These are phyloP conservation scores for Anas bernieri DNA, from an alignment of 2,797 vertebrate genomes.

Conservation along the genomic window DNA sequence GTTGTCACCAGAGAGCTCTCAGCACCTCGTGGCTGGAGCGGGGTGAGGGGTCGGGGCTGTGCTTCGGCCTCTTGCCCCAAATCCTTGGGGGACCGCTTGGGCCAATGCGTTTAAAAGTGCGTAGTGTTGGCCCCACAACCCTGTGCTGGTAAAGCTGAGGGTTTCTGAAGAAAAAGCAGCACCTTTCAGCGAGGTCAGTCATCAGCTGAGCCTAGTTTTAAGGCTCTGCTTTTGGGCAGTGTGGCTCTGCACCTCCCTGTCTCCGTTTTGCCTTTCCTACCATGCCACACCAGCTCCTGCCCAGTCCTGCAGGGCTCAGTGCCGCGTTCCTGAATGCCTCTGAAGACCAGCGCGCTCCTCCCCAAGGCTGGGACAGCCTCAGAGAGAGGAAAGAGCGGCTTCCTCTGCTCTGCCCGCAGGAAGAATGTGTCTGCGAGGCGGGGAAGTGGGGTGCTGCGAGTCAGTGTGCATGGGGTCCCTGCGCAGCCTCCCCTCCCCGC, in stretches of 20 bases:
- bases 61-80: background rate
- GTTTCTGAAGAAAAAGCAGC: background rate
- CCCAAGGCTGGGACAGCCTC: background rate
- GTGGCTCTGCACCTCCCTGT: background rate
- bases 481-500: background rate
- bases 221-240: background rate
- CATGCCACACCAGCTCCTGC: background rate
- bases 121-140: background rate
- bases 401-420: background rate
- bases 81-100: background rate
- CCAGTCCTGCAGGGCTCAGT: background rate
- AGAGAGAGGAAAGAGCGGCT: background rate
- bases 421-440: background rate
- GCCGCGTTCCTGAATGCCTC: fast-evolving
- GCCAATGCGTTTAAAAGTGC: background rate
- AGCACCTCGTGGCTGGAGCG: background rate
- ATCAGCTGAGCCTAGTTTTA: background rate
- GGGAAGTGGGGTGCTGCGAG: background rate
- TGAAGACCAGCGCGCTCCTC: background rate
- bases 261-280: background rate
- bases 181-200: background rate
- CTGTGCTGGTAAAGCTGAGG: background rate
- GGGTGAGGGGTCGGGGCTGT: background rate
- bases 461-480: background rate
- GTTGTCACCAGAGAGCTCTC: background rate